A percentile compares a stretch with the other conserved stretches of the same genome.
These are phyloP conservation scores for Rhogogaster chlorosoma DNA, from an alignment of 2,888 invertebrate genomes.

Conservation along the genomic window DNA sequence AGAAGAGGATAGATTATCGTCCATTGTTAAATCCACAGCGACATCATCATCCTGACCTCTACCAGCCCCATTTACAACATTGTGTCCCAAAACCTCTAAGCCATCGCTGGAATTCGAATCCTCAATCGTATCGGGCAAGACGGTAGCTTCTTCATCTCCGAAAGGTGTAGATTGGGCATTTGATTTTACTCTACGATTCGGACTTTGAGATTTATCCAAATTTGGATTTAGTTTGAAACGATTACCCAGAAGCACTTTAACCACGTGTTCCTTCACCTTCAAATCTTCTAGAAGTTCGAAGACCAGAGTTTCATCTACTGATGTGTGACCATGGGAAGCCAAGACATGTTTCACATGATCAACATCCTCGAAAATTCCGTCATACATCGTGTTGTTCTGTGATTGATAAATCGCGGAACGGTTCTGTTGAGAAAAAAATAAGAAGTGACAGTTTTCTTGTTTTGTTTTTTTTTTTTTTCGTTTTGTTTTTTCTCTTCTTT, in stretches of 20 bases:
- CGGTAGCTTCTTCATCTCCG: background rate
- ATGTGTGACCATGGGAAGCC: constrained; percentile 43
- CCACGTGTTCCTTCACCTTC: constrained; percentile 43
- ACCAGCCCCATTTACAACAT: background rate
- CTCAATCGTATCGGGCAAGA: background rate
- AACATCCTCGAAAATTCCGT: constrained; percentile 55
- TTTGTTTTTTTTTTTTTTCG: background rate
- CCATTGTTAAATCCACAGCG: constrained; percentile 21
- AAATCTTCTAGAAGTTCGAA: constrained; percentile 58
- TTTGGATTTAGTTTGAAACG: background rate
- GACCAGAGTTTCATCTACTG: constrained; percentile 56
- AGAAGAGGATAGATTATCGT: background rate
- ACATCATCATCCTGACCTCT: background rate
- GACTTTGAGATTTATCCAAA: background rate
- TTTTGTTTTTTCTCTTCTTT: no score
- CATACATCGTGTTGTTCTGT: constrained; percentile 51
- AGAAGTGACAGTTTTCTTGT: background rate
- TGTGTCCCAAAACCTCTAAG: background rate
- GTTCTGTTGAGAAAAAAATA: background rate
- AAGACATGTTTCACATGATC: constrained; percentile 54
- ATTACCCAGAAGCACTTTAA: constrained; percentile 54
- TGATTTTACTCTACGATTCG: background rate
- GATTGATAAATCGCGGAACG: background rate
- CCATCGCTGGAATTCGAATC: background rate
- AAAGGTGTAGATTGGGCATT: background rate